phyloP scores from a whole-genome alignment of 2,797 vertebrate genomes.

The Jordanella pulchra region DNA sequence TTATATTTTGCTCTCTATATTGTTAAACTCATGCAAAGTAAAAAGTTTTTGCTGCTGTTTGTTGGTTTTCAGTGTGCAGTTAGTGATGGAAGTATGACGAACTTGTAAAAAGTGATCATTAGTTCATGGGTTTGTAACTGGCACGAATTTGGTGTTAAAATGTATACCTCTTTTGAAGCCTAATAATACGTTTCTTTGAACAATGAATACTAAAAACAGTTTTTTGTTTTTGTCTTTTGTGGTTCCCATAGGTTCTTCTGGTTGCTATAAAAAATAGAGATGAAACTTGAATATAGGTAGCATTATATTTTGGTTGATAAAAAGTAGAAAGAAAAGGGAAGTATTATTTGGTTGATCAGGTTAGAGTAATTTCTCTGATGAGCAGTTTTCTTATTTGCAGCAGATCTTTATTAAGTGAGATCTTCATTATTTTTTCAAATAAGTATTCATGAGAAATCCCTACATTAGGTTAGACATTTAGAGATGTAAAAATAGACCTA shows the following conservation, averaged over 20 bases:
- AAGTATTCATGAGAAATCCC: slow-evolving; percentile 35
- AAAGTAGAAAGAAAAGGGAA: neutral
- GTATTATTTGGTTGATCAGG: neutral
- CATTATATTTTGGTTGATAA: neutral
- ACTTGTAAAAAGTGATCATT: neutral
- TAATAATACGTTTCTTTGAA: too few relatives aligned
- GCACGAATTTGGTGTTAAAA: neutral
- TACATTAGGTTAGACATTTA: slow-evolving; percentile 29
- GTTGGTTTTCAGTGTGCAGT: neutral
- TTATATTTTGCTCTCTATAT: too few relatives aligned
- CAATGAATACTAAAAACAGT: too few relatives aligned
- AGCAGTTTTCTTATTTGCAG: neutral
- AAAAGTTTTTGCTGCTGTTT: neutral
- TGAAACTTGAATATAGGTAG: neutral
- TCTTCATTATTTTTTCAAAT: slow-evolving; percentile 25
- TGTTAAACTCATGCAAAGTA: neutral
- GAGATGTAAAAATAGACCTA: slow-evolving; percentile 26
- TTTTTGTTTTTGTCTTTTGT: neutral
- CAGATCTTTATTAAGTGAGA: neutral
- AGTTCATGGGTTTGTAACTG: neutral
- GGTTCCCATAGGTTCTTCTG: neutral
- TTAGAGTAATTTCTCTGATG: neutral
- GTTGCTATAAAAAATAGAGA: neutral
- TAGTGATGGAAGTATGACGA: neutral
- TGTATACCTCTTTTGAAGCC: neutral